Evolutionary conservation across 2,888 invertebrate species (phyloP), one percentile per base, ranked within the genome.

Genomic region (Drosophila sordidula): DNA sequence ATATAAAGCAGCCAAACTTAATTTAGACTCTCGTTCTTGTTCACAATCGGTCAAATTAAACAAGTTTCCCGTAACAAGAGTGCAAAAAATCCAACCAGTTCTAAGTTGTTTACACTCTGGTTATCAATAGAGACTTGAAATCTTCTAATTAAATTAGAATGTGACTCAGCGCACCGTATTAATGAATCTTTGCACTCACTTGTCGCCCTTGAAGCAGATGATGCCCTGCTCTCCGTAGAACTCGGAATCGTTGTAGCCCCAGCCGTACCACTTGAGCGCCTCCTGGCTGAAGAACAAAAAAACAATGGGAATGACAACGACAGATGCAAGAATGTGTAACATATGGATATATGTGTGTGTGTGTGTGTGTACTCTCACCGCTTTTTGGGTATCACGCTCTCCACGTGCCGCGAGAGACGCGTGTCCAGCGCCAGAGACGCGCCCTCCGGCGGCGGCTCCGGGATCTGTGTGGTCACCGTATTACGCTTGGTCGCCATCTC

Each of bases 161-260:
- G n/a, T 36, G 36, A 45, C 45, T 44, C 44, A 26, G 25, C 12
- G 22, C 12, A 8, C 6, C 26, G 26, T 6, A 32, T 32, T 11
- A 32, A 51, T 54, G 4, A n/a, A 18, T 6, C 5, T 16, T 16
- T 12, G 2, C 54, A 88, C 93, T 92, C 91, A 97, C 97, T 97
- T 95, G 90, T 95, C 94, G 47, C 99, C 99, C 95, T 96, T 87
- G 91, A 99, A 98, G 71, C 94, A 94, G 49, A 94, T 92, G 4
- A 93, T 93, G 70, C 94, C 94, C 62, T 95, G 93, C 80, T 95
- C 94, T 6, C 96, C 90, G 54, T 94, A 92, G 92, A 99, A 99
- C 92, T 95, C 95, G 0, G 98, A 97, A 92, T 99, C 99, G 76
- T 96, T 96, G 93, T 99, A 99, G n/a, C 99, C 99, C 99, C 99